Conservation (phyloP, 2,888 invertebrate genomes). For the Pandemis heparana region DNA sequence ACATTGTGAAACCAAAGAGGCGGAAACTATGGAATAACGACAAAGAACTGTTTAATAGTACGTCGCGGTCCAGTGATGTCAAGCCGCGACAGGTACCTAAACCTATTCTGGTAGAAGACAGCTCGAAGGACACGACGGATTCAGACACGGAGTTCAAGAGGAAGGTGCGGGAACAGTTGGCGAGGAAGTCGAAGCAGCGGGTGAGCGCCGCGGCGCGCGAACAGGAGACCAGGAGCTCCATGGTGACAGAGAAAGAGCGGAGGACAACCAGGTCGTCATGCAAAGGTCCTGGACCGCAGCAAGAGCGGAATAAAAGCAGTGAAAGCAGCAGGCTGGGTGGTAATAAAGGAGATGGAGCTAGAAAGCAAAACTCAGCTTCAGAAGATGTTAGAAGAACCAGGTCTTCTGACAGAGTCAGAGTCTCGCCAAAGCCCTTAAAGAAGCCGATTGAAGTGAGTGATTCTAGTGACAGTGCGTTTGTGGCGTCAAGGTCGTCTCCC, state of each 20-base stretch:
- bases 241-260: not conserved
- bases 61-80: conserved; percentile 14
- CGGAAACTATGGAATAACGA: conserved; percentile 32
- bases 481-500: not conserved
- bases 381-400: not conserved
- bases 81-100: conserved; percentile 15
- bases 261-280: conserved; percentile 8
- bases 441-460: conserved; percentile 3
- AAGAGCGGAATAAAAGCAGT: not conserved
- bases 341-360: not conserved
- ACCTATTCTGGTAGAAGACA: not conserved
- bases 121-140: conserved; percentile 12
- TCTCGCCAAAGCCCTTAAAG: not conserved
- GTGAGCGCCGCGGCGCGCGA: not conserved
- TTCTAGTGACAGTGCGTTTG: conserved; percentile 13
- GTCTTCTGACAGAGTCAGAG: not conserved
- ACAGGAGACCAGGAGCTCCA: not conserved
- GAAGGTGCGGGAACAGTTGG: conserved; percentile 11
- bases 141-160: conserved; percentile 25
- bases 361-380: too few species aligned
- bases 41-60: conserved; percentile 15
- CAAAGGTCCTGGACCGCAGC: not conserved
- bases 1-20: conserved; percentile 16
- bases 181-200: not conserved
- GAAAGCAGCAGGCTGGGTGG: too few species aligned